phyloP scores from a whole-genome alignment of 2,797 vertebrate species.

The Macropodus opercularis region DNA sequence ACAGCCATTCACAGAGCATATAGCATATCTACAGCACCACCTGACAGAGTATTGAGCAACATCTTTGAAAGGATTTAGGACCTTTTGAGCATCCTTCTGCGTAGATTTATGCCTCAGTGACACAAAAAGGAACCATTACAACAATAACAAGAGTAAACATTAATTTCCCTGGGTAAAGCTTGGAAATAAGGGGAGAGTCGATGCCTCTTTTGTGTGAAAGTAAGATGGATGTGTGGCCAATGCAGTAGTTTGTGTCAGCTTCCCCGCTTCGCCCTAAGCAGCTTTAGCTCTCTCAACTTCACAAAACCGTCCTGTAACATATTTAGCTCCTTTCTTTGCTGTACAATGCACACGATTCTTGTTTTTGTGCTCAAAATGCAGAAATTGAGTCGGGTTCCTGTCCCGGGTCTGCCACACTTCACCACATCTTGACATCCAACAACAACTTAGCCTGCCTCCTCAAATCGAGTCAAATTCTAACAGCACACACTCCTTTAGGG shows the following conservation, averaged over 20 bases:
- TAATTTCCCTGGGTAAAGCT: constrained; percentile 38
- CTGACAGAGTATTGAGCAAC: constrained; percentile 1
- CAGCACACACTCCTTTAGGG: constrained; percentile 1
- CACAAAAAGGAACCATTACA: constrained; percentile 42
- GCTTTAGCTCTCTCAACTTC: constrained; percentile 6
- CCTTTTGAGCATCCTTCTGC: constrained; percentile 7
- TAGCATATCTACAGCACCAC: constrained; percentile 1
- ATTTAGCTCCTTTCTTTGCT: neutral
- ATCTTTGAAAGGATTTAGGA: neutral
- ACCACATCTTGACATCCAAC: neutral
- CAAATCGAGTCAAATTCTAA: neutral
- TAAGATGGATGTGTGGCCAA: constrained; percentile 44
- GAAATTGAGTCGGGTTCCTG: neutral
- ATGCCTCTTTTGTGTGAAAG: constrained; percentile 37
- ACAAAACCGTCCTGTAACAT: constrained; percentile 1
- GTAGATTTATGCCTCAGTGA: constrained; percentile 7
- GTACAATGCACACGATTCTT: neutral
- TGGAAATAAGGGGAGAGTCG: constrained; percentile 15
- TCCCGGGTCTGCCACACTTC: neutral
- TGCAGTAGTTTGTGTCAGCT: constrained; percentile 15
- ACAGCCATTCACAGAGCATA: neutral
- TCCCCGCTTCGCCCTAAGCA: constrained; percentile 1
- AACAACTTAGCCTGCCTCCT: neutral
- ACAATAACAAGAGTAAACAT: constrained; percentile 47
- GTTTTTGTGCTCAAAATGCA: constrained; percentile 1